Evolutionary conservation across 2,113 vertebrate genomes (phyloP).

Genomic region (Ahaetulla prasina): DNA sequence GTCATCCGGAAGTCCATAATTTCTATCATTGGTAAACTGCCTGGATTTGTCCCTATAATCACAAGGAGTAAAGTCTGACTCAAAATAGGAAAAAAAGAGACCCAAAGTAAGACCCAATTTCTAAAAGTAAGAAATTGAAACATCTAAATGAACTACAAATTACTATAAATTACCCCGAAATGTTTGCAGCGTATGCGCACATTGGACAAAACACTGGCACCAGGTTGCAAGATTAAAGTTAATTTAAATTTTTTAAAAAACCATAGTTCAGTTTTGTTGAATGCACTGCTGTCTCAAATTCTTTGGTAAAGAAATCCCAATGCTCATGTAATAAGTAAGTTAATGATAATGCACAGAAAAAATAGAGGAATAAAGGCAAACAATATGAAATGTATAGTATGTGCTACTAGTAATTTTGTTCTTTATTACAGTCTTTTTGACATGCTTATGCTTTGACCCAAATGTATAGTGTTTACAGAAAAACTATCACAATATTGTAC

Average conservation of each 20-base stretch:
- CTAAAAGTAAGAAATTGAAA: not conserved
- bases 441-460: not conserved
- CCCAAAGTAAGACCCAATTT: not conserved
- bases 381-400: not conserved
- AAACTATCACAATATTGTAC: not conserved
- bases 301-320: not conserved
- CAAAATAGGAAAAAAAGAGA: not conserved
- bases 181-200: not conserved
- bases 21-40: too few species aligned
- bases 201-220: not conserved
- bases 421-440: not conserved
- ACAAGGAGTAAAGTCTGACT: not conserved
- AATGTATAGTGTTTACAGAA: not conserved
- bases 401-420: not conserved
- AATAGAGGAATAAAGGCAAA: not conserved
- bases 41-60: not conserved
- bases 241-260: not conserved
- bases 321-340: not conserved
- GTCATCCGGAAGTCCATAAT: too few species aligned
- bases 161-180: not conserved
- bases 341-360: not conserved
- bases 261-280: not conserved
- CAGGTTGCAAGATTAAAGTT: not conserved
- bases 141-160: not conserved
- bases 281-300: not conserved